Evolutionary conservation across 2,113 vertebrate species (phyloP).

Genomic region (Ranitomeya imitator): DNA sequence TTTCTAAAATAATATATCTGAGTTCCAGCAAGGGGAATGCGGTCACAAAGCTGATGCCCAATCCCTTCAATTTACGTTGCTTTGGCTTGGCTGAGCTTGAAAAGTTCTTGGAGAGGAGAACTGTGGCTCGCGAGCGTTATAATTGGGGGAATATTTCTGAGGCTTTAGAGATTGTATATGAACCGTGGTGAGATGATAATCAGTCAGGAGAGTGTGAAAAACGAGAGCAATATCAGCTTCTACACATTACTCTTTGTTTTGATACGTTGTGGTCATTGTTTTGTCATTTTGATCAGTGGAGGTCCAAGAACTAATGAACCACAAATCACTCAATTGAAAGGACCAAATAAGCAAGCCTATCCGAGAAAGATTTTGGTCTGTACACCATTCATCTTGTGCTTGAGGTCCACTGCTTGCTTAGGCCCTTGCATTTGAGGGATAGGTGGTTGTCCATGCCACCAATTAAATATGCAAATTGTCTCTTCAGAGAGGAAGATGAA

Average conservation of each 20-base stretch:
- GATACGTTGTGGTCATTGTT: neutral
- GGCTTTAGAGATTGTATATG: slow-evolving; percentile 74
- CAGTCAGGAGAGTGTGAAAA: slow-evolving; percentile 50
- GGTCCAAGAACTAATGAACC: no score
- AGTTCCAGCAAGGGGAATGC: slow-evolving; percentile 83
- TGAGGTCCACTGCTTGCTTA: no score
- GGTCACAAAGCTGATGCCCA: slow-evolving; percentile 85
- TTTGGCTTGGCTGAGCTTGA: slow-evolving; percentile 84
- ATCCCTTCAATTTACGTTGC: slow-evolving; percentile 85
- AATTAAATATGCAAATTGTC: no score
- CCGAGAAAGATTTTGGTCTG: no score
- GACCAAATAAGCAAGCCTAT: no score
- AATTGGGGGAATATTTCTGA: slow-evolving; percentile 81
- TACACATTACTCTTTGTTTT: neutral
- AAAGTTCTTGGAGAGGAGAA: slow-evolving; percentile 84
- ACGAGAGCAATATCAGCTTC: neutral
- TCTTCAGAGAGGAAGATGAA: no score
- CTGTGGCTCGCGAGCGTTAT: slow-evolving; percentile 82
- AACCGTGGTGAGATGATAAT: slow-evolving; percentile 72
- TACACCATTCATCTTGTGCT: no score
- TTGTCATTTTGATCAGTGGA: no score
- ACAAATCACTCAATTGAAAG: no score
- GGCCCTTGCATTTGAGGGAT: no score
- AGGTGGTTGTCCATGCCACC: no score
- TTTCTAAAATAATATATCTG: slow-evolving; percentile 87